Evolutionary conservation across 2,797 vertebrate species (phyloP).

Genomic region (Silurus aristotelis): DNA sequence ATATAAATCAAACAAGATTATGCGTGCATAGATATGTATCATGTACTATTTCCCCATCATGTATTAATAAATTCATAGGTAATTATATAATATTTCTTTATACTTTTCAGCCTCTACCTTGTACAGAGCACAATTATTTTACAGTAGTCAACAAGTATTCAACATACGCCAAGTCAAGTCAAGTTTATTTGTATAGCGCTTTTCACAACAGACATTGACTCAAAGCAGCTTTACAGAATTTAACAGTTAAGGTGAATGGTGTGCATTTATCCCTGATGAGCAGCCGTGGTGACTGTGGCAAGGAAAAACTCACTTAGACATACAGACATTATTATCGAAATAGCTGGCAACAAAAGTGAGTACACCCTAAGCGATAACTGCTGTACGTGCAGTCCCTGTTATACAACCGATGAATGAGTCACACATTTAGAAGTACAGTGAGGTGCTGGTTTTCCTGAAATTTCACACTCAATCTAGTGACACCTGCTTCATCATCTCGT

Average conservation of each 20-base stretch:
- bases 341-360: too few species aligned
- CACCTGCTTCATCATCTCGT: background rate
- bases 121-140: background rate
- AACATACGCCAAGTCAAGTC: too few species aligned
- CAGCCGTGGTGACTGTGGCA: too few species aligned
- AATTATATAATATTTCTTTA: background rate
- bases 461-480: background rate
- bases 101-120: background rate
- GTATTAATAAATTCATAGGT: background rate
- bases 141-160: too few species aligned
- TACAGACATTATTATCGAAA: too few species aligned
- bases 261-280: too few species aligned
- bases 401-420: constrained; percentile 41
- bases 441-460: background rate
- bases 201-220: too few species aligned
- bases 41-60: background rate
- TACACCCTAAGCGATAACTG: too few species aligned
- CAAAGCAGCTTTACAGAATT: too few species aligned
- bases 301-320: too few species aligned
- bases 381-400: constrained; percentile 8
- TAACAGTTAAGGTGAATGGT: too few species aligned
- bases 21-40: background rate
- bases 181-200: too few species aligned
- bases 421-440: constrained; percentile 17
- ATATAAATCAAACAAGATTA: background rate